Conservation (phyloP, 2,888 invertebrate species). For the Tetragonula carbonaria region DNA sequence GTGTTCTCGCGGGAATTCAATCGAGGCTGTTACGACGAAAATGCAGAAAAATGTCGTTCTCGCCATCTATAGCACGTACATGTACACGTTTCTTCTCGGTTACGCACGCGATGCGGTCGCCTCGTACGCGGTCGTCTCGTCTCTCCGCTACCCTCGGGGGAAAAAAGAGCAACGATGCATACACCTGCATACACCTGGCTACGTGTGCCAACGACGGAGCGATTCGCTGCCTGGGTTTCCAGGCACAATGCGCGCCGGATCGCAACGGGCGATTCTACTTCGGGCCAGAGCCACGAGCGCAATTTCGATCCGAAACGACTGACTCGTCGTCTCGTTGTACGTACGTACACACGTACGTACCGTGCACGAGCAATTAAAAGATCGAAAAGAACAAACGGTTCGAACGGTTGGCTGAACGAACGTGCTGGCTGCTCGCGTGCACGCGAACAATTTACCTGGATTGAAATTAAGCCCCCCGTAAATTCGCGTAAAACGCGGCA, state of each 20-base stretch:
- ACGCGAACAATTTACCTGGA: background rate
- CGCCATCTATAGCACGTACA: background rate
- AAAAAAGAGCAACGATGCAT: constrained; percentile 1
- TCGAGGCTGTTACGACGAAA: constrained; percentile 27
- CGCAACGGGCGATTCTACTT: constrained; percentile 19
- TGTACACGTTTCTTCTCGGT: too few species aligned
- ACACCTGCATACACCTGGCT: background rate
- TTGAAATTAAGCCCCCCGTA: constrained; percentile 12
- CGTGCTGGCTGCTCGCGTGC: background rate
- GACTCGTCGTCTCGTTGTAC: background rate
- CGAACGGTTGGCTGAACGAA: background rate
- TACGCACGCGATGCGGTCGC: constrained; percentile 9
- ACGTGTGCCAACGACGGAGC: constrained; percentile 6
- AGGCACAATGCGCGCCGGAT: background rate
- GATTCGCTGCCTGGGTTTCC: constrained; percentile 47
- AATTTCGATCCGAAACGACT: constrained; percentile 10
- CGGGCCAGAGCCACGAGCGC: background rate
- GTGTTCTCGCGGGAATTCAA: constrained; percentile 23
- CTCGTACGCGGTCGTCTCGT: background rate
- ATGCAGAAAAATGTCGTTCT: constrained; percentile 5
- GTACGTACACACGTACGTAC: too few species aligned
- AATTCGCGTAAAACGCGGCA: background rate
- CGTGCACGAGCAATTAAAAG: constrained; percentile 15
- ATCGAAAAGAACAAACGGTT: constrained; percentile 6
- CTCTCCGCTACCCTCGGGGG: background rate